Percentiles rank a stretch among this genome's conserved stretches.
These are phyloP conservation scores for Caenorhabditis japonica DNA, from an alignment of 2,888 invertebrate genomes.

Conservation along the genomic window DNA sequence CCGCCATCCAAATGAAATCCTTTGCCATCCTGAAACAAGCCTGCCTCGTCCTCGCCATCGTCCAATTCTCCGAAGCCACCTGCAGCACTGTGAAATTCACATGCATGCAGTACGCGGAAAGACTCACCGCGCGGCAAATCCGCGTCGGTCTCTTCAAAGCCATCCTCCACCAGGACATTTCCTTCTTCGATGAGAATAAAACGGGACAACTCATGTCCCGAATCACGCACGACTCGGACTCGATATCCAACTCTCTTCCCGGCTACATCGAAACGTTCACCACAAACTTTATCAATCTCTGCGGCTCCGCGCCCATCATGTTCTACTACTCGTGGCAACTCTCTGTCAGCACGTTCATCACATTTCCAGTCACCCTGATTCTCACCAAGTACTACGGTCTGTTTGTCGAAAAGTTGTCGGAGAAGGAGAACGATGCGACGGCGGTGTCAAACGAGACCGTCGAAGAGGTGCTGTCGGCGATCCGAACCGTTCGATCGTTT, in stretches of 20 bases:
- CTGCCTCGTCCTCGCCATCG: slow-evolving; percentile 36
- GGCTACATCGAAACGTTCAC: slow-evolving; percentile 46
- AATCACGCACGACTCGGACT: slow-evolving; percentile 44
- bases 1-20: slow-evolving; percentile 41
- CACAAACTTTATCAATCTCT: slow-evolving; percentile 33
- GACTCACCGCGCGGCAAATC: slow-evolving; percentile 64
- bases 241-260: slow-evolving; percentile 45
- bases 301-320: slow-evolving; percentile 47
- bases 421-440: slow-evolving; percentile 46
- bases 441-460: slow-evolving; percentile 47
- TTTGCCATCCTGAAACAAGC: slow-evolving; percentile 39
- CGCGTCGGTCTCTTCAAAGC: slow-evolving; percentile 76
- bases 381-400: slow-evolving; percentile 41
- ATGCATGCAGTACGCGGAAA: slow-evolving; percentile 38
- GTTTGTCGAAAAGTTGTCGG: slow-evolving; percentile 39
- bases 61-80: slow-evolving; percentile 37
- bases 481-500: slow-evolving; percentile 50
- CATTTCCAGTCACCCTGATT: slow-evolving; percentile 38
- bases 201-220: slow-evolving; percentile 67
- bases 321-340: slow-evolving; percentile 52
- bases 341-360: slow-evolving; percentile 42
- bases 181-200: slow-evolving; percentile 77
- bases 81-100: slow-evolving; percentile 24
- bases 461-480: slow-evolving; percentile 46
- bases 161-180: slow-evolving; percentile 77